Evolutionary conservation across 2,113 vertebrate species (phyloP), one percentile per base, ranked within the genome.

Genomic region (Lynx canadensis): DNA sequence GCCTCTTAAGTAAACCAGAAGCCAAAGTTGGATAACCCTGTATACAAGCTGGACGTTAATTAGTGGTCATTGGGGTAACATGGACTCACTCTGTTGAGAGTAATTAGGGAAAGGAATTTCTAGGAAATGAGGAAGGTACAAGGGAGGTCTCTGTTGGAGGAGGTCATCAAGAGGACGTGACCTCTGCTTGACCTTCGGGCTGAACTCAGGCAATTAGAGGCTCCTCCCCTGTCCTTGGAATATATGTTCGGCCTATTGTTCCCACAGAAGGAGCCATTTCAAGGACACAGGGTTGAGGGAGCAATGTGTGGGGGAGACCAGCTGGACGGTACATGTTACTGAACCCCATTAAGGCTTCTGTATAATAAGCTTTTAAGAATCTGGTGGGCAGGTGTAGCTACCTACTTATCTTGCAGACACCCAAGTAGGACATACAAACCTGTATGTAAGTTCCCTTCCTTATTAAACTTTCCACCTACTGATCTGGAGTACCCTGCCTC

Each of bases 121-220:
- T 50, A n/a, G 36, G 66, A 69, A 25, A 31, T 31, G 15, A 82
- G 50, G 41, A 90, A n/a, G 33, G 3, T 23, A 4, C 21, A 10
- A 33, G 1, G n/a, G 38, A 31, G 16, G 11, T 27, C 15, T 66
- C 41, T 65, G 4, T 65, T 90, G 57, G 45, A 8, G 1, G 41
- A 52, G 74, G 16, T 91, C 33, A 4, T 36, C 15, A 1, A 79
- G 45, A 52, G 45, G 33, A 29, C 7, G 4, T 66, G 41, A 66
- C 2, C 0, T 0, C 55, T n/a, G n/a, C 57, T 52, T 29, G 0
- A 79, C 60, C 5, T 0, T 0, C 0, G 2, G 48, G 7, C 33
- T 45, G 87, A 25, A 66, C 6, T 6, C 0, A 0, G 57, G 89
- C 41, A 6, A 0, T 65, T 33, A 29, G 74, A 79, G 60, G 11